Base-by-base conservation (phyloP, 2,888 invertebrate species). In the Torymus aiolomorphi region DNA sequence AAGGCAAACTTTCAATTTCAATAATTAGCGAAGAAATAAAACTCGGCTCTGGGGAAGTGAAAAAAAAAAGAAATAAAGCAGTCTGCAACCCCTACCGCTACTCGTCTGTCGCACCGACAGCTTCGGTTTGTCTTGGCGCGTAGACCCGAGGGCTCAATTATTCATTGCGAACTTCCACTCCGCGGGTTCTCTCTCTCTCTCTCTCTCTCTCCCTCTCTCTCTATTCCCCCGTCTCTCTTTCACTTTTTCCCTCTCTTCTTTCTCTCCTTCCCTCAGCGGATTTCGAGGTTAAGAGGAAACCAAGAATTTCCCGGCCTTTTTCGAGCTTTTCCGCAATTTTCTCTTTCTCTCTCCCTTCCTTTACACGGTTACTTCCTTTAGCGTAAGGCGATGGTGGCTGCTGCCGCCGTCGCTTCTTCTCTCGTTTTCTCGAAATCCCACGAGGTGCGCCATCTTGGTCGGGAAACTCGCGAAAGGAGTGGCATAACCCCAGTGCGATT, bases 121-220 rank as follows among this genome's bases (percentile, higher is more conserved):
- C 61, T 80, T 73, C 77, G 83, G 84, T 84, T 86, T 85, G 84
- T 83, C 82, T 85, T 83, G 82, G 83, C 80, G 80, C 79, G 82
- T 63, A 72, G 80, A 82, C 84, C 83, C 83, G 76, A 82, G 82
- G 84, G 83, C 84, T 86, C 86, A 86, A 86, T 87, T 87, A 87
- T 86, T 87, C 86, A 87, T 86, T 84, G 76, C 72, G 59, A 76
- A 80, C 80, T 76, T 80, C 72, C 56, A 75, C 78, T 76, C 76
- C 65, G 78, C 78, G 76, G 76, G 63, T 63, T 70, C n/a, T n/a
- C n/a, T n/a, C n/a, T n/a, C n/a, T n/a, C n/a, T n/a, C n/a, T n/a
- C n/a, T n/a, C n/a, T n/a, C 20, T 16, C 72, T 42, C 31, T 51
- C n/a, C 80, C 75, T 79, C 74, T 76, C 69, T 74, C 76, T 62